Conservation (phyloP, 1,140 invertebrate species). For the Globodera rostochiensis region DNA sequence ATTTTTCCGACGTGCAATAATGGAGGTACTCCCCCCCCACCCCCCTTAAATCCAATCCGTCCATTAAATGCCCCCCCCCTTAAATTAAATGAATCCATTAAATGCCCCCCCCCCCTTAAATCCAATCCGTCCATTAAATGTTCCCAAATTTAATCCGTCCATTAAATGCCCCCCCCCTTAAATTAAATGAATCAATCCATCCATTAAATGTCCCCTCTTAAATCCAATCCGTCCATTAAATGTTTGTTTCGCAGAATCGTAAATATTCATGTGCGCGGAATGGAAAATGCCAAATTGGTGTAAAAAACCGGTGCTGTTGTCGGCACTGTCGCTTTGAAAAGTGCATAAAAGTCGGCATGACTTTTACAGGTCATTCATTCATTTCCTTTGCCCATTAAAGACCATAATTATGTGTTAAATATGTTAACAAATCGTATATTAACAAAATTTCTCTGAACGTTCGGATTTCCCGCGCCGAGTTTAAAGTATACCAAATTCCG, state of each 20-base stretch:
- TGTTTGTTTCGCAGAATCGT: slow-evolving; percentile 47
- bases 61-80: too few relatives aligned
- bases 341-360: slow-evolving; percentile 57
- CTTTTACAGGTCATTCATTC: slow-evolving; percentile 37
- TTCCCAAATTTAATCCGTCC: too few relatives aligned
- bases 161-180: too few relatives aligned
- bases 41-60: too few relatives aligned
- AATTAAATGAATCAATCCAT: neutral
- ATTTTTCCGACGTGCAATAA: slow-evolving; percentile 53
- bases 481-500: slow-evolving; percentile 32
- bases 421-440: too few relatives aligned
- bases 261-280: slow-evolving; percentile 58
- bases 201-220: too few relatives aligned
- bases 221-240: neutral
- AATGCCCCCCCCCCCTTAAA: too few relatives aligned
- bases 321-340: slow-evolving; percentile 49
- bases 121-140: too few relatives aligned
- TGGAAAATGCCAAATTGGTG: slow-evolving; percentile 56
- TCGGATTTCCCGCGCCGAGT: slow-evolving; percentile 23
- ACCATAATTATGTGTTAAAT: too few relatives aligned
- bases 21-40: too few relatives aligned
- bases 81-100: neutral
- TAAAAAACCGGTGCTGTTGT: slow-evolving; percentile 49
- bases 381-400: too few relatives aligned
- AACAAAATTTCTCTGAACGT: too few relatives aligned